Percentiles rank a stretch among this genome's conserved stretches.
Evolutionary conservation across 2,113 vertebrate species (phyloP).

Genomic region (Etheostoma spectabile): DNA sequence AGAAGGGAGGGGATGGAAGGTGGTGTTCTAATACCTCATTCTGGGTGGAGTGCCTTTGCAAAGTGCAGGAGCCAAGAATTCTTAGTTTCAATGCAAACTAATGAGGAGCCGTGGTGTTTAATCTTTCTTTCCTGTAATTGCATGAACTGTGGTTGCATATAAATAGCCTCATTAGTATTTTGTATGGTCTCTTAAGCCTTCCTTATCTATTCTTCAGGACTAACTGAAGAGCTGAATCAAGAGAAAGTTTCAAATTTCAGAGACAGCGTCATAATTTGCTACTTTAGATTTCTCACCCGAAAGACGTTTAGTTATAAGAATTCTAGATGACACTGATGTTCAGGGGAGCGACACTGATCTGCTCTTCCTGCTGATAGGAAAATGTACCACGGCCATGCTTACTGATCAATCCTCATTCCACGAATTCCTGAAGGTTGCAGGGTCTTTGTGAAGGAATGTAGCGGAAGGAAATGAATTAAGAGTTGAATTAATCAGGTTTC

Average conservation of each 20-base stretch:
- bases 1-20: conserved; percentile 4
- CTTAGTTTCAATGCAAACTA: conserved; percentile 38
- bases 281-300: conserved; percentile 23
- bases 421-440: conserved; percentile 34
- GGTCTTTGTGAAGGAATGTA: conserved; percentile 41
- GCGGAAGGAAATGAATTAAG: background rate
- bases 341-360: background rate
- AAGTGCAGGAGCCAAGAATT: conserved; percentile 5
- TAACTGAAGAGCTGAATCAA: conserved; percentile 47
- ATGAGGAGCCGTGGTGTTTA: conserved; percentile 60
- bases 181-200: conserved; percentile 64
- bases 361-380: background rate
- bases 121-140: conserved; percentile 66
- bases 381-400: conserved; percentile 11
- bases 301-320: conserved; percentile 17
- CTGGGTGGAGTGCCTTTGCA: conserved; percentile 25
- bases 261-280: conserved; percentile 8
- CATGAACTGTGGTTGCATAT: conserved; percentile 79
- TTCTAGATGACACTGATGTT: conserved; percentile 2
- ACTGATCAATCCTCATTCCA: conserved; percentile 40
- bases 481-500: background rate
- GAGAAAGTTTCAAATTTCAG: conserved; percentile 56
- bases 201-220: conserved; percentile 59
- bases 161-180: conserved; percentile 83
- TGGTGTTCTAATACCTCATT: conserved; percentile 17